phyloP scores from a whole-genome alignment of 2,888 invertebrate species.

The Stenodera caucasica region DNA sequence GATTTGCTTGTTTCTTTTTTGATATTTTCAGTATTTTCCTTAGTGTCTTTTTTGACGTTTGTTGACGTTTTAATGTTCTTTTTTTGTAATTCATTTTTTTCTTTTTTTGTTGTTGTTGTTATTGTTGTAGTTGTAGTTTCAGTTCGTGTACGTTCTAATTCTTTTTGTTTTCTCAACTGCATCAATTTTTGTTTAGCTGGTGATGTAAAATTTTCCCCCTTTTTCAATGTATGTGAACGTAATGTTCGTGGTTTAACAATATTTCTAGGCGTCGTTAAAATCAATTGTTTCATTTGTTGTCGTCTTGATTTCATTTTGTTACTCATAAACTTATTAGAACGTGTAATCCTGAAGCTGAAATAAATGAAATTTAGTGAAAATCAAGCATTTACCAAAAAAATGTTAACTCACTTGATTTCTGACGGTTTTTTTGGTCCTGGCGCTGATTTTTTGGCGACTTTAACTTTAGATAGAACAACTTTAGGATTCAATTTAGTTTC shows the following conservation, averaged over 20 bases:
- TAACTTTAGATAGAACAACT: constrained; percentile 17
- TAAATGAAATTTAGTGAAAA: neutral
- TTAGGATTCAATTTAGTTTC: constrained; percentile 22
- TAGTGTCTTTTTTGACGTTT: constrained; percentile 18
- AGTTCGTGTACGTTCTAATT: constrained; percentile 1
- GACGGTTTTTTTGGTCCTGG: constrained; percentile 32
- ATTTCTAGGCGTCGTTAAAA: constrained; percentile 36
- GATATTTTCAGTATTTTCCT: constrained; percentile 13
- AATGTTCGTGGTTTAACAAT: constrained; percentile 41
- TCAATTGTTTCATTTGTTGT: constrained; percentile 42
- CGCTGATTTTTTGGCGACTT: constrained; percentile 32
- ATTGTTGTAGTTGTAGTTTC: constrained; percentile 13
- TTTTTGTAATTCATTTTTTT: constrained; percentile 18
- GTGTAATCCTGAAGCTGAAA: constrained; percentile 41
- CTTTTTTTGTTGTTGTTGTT: constrained; percentile 16
- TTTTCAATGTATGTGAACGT: constrained; percentile 42
- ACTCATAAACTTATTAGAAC: constrained; percentile 38
- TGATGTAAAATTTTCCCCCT: constrained; percentile 34
- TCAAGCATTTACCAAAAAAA: too few species aligned
- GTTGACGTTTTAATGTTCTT: constrained; percentile 14
- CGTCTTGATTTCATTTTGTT: constrained; percentile 32
- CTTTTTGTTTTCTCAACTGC: constrained; percentile 14
- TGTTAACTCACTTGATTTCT: constrained; percentile 36
- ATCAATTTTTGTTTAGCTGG: constrained; percentile 31
- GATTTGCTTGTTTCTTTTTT: constrained; percentile 9